Evolutionary conservation across 2,797 vertebrate genomes (phyloP), one percentile per base, ranked within the genome.

Genomic region (Propithecus perrieri): DNA sequence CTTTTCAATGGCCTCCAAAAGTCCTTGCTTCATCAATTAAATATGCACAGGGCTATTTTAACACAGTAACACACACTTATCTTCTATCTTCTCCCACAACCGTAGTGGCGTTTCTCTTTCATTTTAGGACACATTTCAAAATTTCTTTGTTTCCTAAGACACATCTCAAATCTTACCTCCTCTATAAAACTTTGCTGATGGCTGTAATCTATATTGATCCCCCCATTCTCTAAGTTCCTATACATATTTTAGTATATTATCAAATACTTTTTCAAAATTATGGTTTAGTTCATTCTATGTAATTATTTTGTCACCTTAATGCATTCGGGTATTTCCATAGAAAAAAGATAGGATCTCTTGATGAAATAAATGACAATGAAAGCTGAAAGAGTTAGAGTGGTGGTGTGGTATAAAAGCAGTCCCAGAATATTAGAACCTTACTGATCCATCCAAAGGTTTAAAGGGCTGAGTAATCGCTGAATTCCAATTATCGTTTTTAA

Each of bases 401-500:
- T 71, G 20, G 20, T 26, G 14, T 33, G 7, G n/a, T 5, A n/a
- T 3, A 88, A 38, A 57, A 59, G 4, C 12, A 48, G 10, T 67
- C 67, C 43, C 10, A 80, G 53, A 87, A 67, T 75, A 84, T 72
- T 41, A 59, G 79, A 88, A 59, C 2, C 12, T 87, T 18, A 24
- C 15, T 17, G 30, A 59, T 78, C 55, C 35, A 80, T 26, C 43
- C 26, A 24, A 61, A 57, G 43, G 65, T 71, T 61, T 57, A 57
- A 75, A 85, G 15, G 20, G 30, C 18, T 76, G 22, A 69, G 38
- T 59, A 35, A 85, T 57, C 59, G 92, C 72, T 92, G 10, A 89
- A 79, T 91, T 90, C n/a, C 11, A 79, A 43, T 59, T 78, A 92
- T 87, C 57, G 30, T 38, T 93, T 88, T 87, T 67, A 86, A 75